Evolutionary conservation across 2,113 vertebrate species (phyloP).

Genomic region (Rhinolophus sinicus): DNA sequence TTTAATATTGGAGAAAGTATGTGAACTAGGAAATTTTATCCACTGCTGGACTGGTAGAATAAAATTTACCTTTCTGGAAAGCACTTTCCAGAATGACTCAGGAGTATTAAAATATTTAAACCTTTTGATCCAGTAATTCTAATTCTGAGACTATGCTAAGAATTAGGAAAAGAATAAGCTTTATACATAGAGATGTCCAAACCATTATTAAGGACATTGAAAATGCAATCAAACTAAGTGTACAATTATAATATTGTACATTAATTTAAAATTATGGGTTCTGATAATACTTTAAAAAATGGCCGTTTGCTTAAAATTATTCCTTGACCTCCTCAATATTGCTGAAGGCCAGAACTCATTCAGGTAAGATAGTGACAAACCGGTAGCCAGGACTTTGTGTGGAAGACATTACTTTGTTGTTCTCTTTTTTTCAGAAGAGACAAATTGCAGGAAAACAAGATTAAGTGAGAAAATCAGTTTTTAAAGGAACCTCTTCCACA

Average conservation of each 20-base stretch:
- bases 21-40: background rate
- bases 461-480: background rate
- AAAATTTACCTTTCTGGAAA: conserved; percentile 22
- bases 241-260: background rate
- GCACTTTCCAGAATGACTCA: background rate
- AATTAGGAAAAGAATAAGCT: background rate
- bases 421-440: background rate
- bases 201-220: background rate
- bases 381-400: background rate
- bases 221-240: background rate
- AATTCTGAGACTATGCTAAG: background rate
- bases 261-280: conserved; percentile 11
- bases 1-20: background rate
- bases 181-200: background rate
- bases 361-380: background rate
- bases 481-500: background rate
- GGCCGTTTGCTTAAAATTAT: background rate
- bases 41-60: background rate
- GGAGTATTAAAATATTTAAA: background rate
- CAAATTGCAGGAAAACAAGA: conserved; percentile 37
- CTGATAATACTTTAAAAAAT: background rate
- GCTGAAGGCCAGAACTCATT: background rate
- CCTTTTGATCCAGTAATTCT: background rate
- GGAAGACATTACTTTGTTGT: background rate
- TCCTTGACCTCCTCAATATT: background rate